A percentile compares a stretch with the other conserved stretches of the same genome.
phyloP scores from a whole-genome alignment of 37 sponge, comb jelly and placozoan genomes.

The Theonella swinhoei region DNA sequence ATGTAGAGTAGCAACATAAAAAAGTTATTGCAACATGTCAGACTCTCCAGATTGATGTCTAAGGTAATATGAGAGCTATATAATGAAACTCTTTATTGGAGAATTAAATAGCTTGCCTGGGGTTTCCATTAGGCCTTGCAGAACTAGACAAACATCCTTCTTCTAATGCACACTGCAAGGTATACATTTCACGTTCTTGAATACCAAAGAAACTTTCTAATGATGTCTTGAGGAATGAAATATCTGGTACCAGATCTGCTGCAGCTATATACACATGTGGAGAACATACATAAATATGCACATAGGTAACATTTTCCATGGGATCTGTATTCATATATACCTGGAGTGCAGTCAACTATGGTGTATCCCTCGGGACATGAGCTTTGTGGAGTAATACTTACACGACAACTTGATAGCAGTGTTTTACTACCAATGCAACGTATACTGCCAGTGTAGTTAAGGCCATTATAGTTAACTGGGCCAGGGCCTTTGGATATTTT shows the following conservation, averaged over 20 bases:
- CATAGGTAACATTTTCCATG: too few relatives aligned
- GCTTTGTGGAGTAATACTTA: neutral
- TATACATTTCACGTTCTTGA: constrained; percentile 18
- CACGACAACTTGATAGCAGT: constrained; percentile 5
- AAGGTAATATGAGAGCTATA: too few relatives aligned
- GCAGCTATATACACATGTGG: neutral
- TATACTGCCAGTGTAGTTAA: constrained; percentile 1
- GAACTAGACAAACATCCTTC: constrained; percentile 20
- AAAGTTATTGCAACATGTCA: too few relatives aligned
- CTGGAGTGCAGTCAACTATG: constrained; percentile 14
- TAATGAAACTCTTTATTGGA: too few relatives aligned
- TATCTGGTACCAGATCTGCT: constrained; percentile 85
- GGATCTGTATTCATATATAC: too few relatives aligned
- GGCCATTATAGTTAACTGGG: neutral
- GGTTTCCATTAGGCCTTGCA: neutral
- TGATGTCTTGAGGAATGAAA: constrained; percentile 24
- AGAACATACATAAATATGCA: too few relatives aligned
- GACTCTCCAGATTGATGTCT: too few relatives aligned
- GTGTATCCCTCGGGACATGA: constrained; percentile 16
- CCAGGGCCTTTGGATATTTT: neutral
- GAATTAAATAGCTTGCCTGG: neutral
- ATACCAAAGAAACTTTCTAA: constrained; percentile 18
- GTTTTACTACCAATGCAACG: constrained; percentile 32
- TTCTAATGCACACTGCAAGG: constrained; percentile 73
- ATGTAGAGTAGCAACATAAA: too few relatives aligned